Evolutionary conservation across 2,888 invertebrate genomes (phyloP).

Genomic region (Sthenelais limicola): DNA sequence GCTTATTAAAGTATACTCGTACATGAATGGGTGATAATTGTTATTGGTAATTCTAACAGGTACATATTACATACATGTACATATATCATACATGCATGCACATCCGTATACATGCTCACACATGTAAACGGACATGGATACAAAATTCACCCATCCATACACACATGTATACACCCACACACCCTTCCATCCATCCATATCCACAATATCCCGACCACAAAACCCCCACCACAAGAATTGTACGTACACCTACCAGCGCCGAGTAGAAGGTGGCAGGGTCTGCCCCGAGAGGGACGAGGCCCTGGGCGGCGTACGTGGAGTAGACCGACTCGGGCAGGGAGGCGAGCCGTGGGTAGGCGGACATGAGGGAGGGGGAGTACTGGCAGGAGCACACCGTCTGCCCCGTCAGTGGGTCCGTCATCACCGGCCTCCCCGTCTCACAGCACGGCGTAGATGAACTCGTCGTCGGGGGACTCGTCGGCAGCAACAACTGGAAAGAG

Average conservation of each 20-base stretch:
- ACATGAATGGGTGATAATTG: no score
- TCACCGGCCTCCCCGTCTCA: conserved; percentile 84
- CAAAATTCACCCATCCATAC: no score
- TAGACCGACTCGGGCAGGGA: conserved; percentile 73
- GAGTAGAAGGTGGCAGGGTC: conserved; percentile 41
- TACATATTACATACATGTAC: no score
- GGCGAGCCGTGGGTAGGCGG: conserved; percentile 83
- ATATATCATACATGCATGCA: no score
- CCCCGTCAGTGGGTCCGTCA: conserved; percentile 70
- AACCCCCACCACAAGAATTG: no score
- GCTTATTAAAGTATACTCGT: no score
- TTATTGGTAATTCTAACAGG: no score
- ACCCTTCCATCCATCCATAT: no score
- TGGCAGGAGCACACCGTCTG: conserved; percentile 75
- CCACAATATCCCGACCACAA: no score
- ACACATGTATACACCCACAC: no score
- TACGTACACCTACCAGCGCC: conserved; percentile 37
- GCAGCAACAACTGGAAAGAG: conserved; percentile 11
- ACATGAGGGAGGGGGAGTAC: conserved; percentile 82
- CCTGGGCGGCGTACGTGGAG: conserved; percentile 52
- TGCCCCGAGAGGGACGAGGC: conserved; percentile 27
- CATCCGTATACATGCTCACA: no score
- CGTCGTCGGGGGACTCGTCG: conserved; percentile 15
- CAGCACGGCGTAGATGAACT: conserved; percentile 77
- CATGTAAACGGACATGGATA: no score